phyloP scores from a whole-genome alignment of 1,140 invertebrate species.

The Dendrolimus punctatus region DNA sequence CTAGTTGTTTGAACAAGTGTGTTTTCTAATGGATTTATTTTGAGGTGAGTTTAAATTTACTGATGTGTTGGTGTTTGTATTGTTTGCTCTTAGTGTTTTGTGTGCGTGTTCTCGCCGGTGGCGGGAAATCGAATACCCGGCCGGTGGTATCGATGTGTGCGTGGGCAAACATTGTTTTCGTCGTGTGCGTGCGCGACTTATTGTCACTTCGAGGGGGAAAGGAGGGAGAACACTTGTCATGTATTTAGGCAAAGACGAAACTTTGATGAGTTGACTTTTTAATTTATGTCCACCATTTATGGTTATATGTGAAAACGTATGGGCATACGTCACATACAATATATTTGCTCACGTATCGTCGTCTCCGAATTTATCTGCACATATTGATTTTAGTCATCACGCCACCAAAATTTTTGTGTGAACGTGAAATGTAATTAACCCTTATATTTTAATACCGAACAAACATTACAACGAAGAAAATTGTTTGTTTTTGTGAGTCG shows the following conservation, averaged over 20 bases:
- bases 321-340: slow-evolving; percentile 13
- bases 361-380: slow-evolving; percentile 25
- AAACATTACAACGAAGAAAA: too few species aligned
- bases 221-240: slow-evolving; percentile 61
- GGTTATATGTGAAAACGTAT: slow-evolving; percentile 24
- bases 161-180: slow-evolving; percentile 48
- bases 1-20: slow-evolving; percentile 72
- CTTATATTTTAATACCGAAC: slow-evolving; percentile 5
- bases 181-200: slow-evolving; percentile 51
- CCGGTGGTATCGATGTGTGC: slow-evolving; percentile 47
- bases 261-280: slow-evolving; percentile 66
- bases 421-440: slow-evolving; percentile 35
- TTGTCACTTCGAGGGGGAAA: slow-evolving; percentile 65
- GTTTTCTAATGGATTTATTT: slow-evolving; percentile 73
- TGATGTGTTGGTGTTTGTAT: slow-evolving; percentile 70
- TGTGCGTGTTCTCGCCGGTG: slow-evolving; percentile 66
- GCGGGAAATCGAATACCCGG: slow-evolving; percentile 69
- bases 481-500: too few species aligned
- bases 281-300: slow-evolving; percentile 54
- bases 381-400: slow-evolving; percentile 50
- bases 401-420: slow-evolving; percentile 44
- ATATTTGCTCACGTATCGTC: slow-evolving; percentile 31
- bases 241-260: slow-evolving; percentile 67
- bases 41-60: slow-evolving; percentile 72
- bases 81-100: slow-evolving; percentile 66